Evolutionary conservation across 1,140 invertebrate species (phyloP), one percentile per base, ranked within the genome.

Genomic region (Drosophila azteca): DNA sequence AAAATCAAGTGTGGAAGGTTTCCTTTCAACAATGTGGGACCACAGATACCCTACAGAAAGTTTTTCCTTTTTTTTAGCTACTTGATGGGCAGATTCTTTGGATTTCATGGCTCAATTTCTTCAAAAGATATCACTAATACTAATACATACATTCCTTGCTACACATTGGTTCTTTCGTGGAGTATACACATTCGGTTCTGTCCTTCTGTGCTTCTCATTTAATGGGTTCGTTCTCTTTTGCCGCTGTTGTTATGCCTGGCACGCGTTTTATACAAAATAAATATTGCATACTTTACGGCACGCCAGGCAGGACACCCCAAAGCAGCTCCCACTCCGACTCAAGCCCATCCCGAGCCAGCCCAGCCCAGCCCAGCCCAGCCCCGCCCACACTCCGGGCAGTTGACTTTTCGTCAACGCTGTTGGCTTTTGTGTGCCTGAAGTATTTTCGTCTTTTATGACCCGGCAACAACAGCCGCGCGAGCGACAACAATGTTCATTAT

Each of bases 251-350:
- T 68, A 87, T 87, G 75, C 60, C 58, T 68, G 67, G 79, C 82
- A 82, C 82, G 83, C 82, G 83, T 78, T 87, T 87, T 88, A 82
- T 87, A 88, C 83, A 72, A 88, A 82, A 87, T 87, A 87, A 87
- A 87, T 87, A 87, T 87, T 87, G 83, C 82, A 87, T 85, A 87
- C 82, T 87, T 87, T 88, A 88, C 77, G 82, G 78, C 82, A 51
- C 78, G 67, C 57, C 65, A 61, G 72, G 63, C 46, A 70, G 63
- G 45, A 54, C 60, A 26, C 31, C 0, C 31, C 31, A 5, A 26
- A 35, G 8, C 35, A 13, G 22, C 35, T 43, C 46, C 50, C 35
- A 24, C 41, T 43, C 48, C 50, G 41, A 61, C 59, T 44, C 63
- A 48, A 11, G 26, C 29, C 31, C 17, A n/a, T n/a, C n/a, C n/a